A percentile compares a stretch with the other conserved stretches of the same genome.
Conservation (phyloP, 2,113 vertebrate genomes). For the Archilochus colubris region DNA sequence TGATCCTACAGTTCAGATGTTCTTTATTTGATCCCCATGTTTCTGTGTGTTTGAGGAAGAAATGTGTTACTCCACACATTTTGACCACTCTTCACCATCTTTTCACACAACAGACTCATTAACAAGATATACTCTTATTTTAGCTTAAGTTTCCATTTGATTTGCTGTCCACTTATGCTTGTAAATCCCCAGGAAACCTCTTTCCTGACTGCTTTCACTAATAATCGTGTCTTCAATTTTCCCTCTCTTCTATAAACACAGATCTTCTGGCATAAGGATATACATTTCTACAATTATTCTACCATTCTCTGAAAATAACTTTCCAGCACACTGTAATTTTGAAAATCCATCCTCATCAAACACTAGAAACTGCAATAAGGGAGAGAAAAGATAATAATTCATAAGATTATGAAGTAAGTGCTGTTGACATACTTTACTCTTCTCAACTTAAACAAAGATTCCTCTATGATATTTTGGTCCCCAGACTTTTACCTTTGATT, state of each 20-base stretch:
- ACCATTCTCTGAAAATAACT: not conserved
- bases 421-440: not conserved
- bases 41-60: not conserved
- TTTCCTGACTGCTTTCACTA: not conserved
- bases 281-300: not conserved
- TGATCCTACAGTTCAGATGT: not conserved
- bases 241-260: not conserved
- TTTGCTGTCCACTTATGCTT: not conserved
- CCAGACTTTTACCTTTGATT: not conserved
- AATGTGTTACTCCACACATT: rapidly evolving
- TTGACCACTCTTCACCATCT: not conserved
- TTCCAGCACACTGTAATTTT: not conserved
- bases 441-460: not conserved
- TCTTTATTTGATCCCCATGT: not conserved
- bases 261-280: not conserved
- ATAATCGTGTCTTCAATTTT: not conserved
- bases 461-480: rapidly evolving
- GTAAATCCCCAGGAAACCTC: not conserved
- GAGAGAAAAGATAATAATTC: not conserved
- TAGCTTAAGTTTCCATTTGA: not conserved
- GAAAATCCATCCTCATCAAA: not conserved
- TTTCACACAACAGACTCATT: not conserved
- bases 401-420: not conserved
- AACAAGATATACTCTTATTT: not conserved
- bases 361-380: not conserved